Evolutionary conservation across 64 coral and sea anemone genomes (phyloP), one percentile per base, ranked within the genome.

Genomic region (Pocillopora damicornis): DNA sequence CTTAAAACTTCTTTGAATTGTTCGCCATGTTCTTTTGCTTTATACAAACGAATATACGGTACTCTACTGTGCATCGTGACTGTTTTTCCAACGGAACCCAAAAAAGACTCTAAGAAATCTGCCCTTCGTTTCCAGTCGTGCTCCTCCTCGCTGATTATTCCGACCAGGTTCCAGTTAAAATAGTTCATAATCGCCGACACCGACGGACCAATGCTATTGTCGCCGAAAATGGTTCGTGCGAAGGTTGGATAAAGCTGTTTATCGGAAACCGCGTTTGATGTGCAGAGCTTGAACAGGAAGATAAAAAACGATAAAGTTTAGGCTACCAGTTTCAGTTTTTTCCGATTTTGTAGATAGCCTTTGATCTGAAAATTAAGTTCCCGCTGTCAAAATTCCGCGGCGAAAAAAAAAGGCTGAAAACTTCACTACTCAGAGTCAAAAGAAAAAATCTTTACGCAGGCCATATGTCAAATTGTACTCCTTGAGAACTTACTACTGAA

Each of bases 231-330:
- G 12, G 97, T 99, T 61, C 97, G 88, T 17, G 93, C 97, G 36
- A 99, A 99, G 17, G 97, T 99, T 15, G 93, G 90, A 63, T 99
- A 99, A 30, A 95, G 38, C 15, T 62, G n/a, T 74, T 99, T 99
- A 73, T 95, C 67, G 59, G 93, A 95, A 71, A 99, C 97, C 20
- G 66, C 61, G 16, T 89, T 78, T 12, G 85, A 90, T 2, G 82
- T 99, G 51, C 97, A 99, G 42, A 95, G 75, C 97, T 99, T 57
- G 35, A 58, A 37, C 3, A 87, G 2, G 61, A 30, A 14, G 57
- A 34, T 30, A 18, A 90, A 85, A 63, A 45, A 36, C 35, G 0
- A 63, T 23, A 57, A 60, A 23, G 9, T 71, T 11, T 0, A 25
- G 22, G 42, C 42, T 51, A 7, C 42, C 10, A 11, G 67, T 71